Base-by-base conservation (phyloP, 2,888 invertebrate genomes). In the Caenorhabditis japonica region DNA sequence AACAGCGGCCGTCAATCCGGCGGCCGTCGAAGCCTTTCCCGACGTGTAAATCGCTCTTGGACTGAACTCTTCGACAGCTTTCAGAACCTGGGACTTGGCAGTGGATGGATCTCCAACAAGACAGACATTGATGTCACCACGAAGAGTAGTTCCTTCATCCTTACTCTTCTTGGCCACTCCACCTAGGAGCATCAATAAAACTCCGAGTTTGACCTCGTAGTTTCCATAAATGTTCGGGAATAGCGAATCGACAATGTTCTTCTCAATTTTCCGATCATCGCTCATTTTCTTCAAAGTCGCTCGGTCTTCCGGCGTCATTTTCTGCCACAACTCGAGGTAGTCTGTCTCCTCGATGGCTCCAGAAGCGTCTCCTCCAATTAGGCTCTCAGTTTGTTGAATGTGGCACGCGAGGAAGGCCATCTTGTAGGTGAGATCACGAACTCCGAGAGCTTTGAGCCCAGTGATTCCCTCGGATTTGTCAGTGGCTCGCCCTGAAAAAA, bases 31-130 rank as follows among this genome's bases (percentile, higher is more conserved):
- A 0, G 97, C 99, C 90, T 99, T 99, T 7, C 99, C 99, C 41
- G 96, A 97, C 0, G 99, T 99, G 89, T 99, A 99, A 4, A 99
- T 93, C 0, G 97, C 96, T 25, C 97, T 91, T 0, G 99, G 97
- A 17, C 93, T 93, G 89, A 99, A 95, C 87, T 97, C 95, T 8
- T 95, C 91, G 0, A 92, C 91, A 87, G 90, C 88, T 72, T 97
- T 96, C 43, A 99, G 90, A 79, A 99, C 91, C 88, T 99, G 97
- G 0, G 96, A 96, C 89, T 99, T 99, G 25, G 97, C 97, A 0
- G 97, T 97, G 88, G 95, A 95, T 0, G 99, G 99, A 90, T 99
- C 99, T 3, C 99, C 99, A 1, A 99, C 97, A 78, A 99, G 92
- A 87, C 97, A 97, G 71, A 97, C 93, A 88, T 99, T 99, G 58